Evolutionary conservation across 2,888 invertebrate genomes (phyloP), one percentile per base, ranked within the genome.

Genomic region (Microplitis manilae): DNA sequence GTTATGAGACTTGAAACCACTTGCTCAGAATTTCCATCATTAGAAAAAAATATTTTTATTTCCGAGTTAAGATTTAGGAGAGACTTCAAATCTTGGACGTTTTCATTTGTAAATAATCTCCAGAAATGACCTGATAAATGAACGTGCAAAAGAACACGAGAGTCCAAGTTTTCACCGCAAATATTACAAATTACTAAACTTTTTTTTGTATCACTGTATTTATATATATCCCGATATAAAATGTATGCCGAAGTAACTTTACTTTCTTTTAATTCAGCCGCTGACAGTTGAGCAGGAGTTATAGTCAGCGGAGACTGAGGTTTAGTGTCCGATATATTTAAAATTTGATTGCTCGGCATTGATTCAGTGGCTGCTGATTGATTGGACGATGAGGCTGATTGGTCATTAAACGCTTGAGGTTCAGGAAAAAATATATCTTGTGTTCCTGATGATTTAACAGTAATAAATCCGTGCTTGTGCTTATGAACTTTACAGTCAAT

Each of bases 71-170:
- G 8, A 13, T 50, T 50, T 8, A 13, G 64, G 5, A 40, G 15
- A 6, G 6, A 15, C 7, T 4, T n/a, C 20, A 13, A 13, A 5
- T n/a, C 40, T 4, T 5, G 4, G 9, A n/a, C 6, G 1, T 7
- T n/a, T 1, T 61, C 5, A 20, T 68, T 62, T 38, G 6, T 15
- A n/a, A 76, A 70, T 59, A 70, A 64, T 59, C 5, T 9, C 75
- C 69, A 75, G 59, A 75, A 77, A 60, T 80, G 80, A 15, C 40
- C 59, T 20, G 79, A 73, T 69, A 76, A 74, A 73, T 80, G 80
- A 6, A 67, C 41, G 60, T 79, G 78, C 30, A 77, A 71, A 30
- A 17, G 1, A 4, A n/a, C 68, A 1, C 9, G 5, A 9, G 20
- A 8, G 8, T 50, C 50, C 13, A 50, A 13, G 1, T 50, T 50